phyloP scores from a whole-genome alignment of 2,888 invertebrate genomes.

The Heliconius ismenius region DNA sequence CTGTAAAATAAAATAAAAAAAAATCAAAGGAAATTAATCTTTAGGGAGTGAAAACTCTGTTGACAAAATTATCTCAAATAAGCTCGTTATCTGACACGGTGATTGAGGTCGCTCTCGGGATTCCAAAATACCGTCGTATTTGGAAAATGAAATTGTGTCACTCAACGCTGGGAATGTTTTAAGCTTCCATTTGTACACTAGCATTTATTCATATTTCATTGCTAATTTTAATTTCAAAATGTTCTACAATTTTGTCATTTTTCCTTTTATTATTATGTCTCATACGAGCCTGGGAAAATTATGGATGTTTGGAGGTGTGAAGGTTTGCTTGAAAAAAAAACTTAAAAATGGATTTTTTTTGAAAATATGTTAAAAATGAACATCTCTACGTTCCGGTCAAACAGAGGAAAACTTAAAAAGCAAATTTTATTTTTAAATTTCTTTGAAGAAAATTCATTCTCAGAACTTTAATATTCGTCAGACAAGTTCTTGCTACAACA shows the following conservation, averaged over 20 bases:
- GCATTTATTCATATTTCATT: neutral
- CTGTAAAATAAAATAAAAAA: slow-evolving; percentile 15
- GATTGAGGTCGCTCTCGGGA: slow-evolving; percentile 29
- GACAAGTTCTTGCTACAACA: too few relatives aligned
- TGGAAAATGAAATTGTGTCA: slow-evolving; percentile 22
- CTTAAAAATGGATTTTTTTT: too few relatives aligned
- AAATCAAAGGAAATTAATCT: slow-evolving; percentile 22
- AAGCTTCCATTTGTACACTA: slow-evolving; percentile 5
- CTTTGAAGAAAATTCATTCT: too few relatives aligned
- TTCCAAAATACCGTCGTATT: slow-evolving; percentile 16
- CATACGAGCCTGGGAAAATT: too few relatives aligned
- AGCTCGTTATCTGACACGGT: slow-evolving; percentile 29
- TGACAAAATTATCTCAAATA: slow-evolving; percentile 32
- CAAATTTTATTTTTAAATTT: too few relatives aligned
- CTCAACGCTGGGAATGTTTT: slow-evolving; percentile 2
- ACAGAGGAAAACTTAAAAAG: too few relatives aligned
- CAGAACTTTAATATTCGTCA: too few relatives aligned
- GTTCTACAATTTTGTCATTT: neutral
- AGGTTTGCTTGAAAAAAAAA: too few relatives aligned
- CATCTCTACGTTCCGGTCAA: too few relatives aligned
- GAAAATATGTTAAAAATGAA: too few relatives aligned
- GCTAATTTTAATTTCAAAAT: neutral
- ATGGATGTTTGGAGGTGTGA: too few relatives aligned
- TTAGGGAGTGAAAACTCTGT: slow-evolving; percentile 27
- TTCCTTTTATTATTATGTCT: neutral